Conservation (phyloP, 2,888 invertebrate genomes). For the Ornithoptera priamus region DNA sequence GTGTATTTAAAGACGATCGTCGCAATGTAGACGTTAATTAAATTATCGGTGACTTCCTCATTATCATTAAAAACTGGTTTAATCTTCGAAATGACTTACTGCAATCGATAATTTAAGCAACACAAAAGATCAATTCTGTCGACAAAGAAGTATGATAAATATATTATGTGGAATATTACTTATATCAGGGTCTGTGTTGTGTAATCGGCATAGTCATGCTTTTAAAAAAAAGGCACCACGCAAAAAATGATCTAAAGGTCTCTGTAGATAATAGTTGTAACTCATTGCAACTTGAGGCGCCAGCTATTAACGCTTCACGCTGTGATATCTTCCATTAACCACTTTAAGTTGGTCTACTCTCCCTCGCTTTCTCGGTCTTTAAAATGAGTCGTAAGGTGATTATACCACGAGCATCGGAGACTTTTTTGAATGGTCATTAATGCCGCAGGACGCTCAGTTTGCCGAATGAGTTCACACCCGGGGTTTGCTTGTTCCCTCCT, state of each 20-base stretch:
- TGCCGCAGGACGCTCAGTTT: conserved; percentile 56
- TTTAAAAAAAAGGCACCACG: conserved; percentile 52
- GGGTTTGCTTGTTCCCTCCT: conserved; percentile 67
- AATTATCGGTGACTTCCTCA: conserved; percentile 73
- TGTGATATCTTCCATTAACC: conserved; percentile 58
- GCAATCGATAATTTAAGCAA: conserved; percentile 4
- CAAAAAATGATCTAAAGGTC: conserved; percentile 65
- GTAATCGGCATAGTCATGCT: conserved; percentile 67
- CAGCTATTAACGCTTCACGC: conserved; percentile 67
- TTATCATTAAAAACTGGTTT: conserved; percentile 68
- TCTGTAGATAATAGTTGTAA: conserved; percentile 65
- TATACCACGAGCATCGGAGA: conserved; percentile 22
- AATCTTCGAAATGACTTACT: conserved; percentile 32
- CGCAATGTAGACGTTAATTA: conserved; percentile 65
- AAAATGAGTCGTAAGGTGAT: conserved; percentile 6
- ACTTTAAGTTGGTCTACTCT: conserved; percentile 46
- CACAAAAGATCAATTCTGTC: conserved; percentile 27
- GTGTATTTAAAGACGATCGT: conserved; percentile 66
- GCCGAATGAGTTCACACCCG: conserved; percentile 72
- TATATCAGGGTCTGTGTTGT: conserved; percentile 61
- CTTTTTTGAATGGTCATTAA: conserved; percentile 31
- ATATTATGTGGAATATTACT: conserved; percentile 59
- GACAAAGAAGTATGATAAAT: conserved; percentile 35
- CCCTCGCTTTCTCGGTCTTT: conserved; percentile 31
- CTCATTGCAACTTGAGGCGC: conserved; percentile 71